Base-by-base conservation (phyloP, 2,888 invertebrate genomes). In the Conus canariensis region DNA sequence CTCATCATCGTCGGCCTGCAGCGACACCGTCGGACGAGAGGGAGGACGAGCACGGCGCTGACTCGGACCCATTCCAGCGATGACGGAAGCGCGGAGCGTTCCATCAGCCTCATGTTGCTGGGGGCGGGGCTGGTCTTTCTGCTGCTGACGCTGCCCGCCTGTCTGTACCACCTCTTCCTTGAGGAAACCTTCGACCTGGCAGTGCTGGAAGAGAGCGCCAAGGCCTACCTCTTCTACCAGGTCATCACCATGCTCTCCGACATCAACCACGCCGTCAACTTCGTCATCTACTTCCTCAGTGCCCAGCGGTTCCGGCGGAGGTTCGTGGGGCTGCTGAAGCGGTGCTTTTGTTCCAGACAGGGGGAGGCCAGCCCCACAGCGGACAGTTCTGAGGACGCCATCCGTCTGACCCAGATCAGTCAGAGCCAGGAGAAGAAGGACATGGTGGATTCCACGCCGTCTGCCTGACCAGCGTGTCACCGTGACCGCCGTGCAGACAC, bases 241-340 rank as follows among this genome's bases (percentile, higher is more conserved):
- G 85, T 92, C 19, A 77, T 87, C 77, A 88, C 58, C 45, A 25
- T 90, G 5, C 80, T 92, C 19, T 82, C 88, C 9, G 92, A 92
- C 58, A 80, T 90, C n/a, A 90, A 88, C 19, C 92, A 92, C 82
- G 92, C 92, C 16, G 88, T 92, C 16, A 92, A 92, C 86, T 91
- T 92, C 45, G 89, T 90, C 86, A 80, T 92, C 10, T 92, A 92
- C 85, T 92, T 92, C 82, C 30, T 91, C 87, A 90, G 90, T n/a
- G 88, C 91, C 64, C n/a, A 67, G 5, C 88, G 88, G n/a, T 92
- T 92, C 77, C 92, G 92, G 45, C 19, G n/a, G 16, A 87, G 91
- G n/a, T 91, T 92, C 56, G 77, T 87, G 25, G 30, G 88, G 45
- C 56, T 90, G n/a, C 9, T 90, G 60, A 74, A 22, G 60, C 30